A percentile compares a stretch with the other conserved stretches of the same genome.
phyloP scores from a whole-genome alignment of 2,113 vertebrate genomes.

The Cheilinus undulatus region DNA sequence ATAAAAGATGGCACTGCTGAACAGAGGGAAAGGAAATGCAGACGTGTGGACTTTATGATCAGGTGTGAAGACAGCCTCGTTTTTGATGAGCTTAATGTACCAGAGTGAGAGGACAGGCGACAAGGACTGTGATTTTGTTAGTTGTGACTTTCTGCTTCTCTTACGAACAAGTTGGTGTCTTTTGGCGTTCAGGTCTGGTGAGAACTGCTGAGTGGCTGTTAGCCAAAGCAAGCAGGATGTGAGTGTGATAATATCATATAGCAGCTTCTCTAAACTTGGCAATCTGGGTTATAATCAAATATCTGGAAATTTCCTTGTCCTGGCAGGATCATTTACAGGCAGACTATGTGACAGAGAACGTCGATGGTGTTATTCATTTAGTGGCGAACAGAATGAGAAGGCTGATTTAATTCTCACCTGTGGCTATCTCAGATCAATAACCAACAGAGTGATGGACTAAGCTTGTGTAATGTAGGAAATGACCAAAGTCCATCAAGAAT shows the following conservation, averaged over 20 bases:
- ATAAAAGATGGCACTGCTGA: constrained; percentile 39
- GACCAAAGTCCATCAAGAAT: neutral
- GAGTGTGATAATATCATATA: constrained; percentile 62
- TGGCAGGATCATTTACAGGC: constrained; percentile 25
- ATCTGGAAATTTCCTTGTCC: constrained; percentile 46
- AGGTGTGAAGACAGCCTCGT: constrained; percentile 23
- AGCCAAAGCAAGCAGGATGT: constrained; percentile 66
- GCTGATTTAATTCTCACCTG: constrained; percentile 49
- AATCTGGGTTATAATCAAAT: constrained; percentile 46
- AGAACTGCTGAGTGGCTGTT: constrained; percentile 32
- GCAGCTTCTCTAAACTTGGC: constrained; percentile 43
- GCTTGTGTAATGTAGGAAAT: constrained; percentile 2
- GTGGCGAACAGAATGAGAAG: constrained; percentile 42
- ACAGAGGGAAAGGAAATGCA: constrained; percentile 12
- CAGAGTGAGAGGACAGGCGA: constrained; percentile 28
- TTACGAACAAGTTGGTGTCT: constrained; percentile 21
- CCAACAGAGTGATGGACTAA: constrained; percentile 27
- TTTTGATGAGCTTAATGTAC: constrained; percentile 48
- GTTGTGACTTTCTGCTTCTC: constrained; percentile 10
- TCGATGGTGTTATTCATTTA: constrained; percentile 46
- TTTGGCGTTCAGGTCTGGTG: constrained; percentile 38
- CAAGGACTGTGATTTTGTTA: constrained; percentile 9
- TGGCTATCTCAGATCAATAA: constrained; percentile 50
- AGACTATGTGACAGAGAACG: constrained; percentile 10
- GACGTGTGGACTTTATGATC: constrained; percentile 14